Conservation (phyloP, 2,113 vertebrate genomes). For the Malurus alboscapulatus region DNA sequence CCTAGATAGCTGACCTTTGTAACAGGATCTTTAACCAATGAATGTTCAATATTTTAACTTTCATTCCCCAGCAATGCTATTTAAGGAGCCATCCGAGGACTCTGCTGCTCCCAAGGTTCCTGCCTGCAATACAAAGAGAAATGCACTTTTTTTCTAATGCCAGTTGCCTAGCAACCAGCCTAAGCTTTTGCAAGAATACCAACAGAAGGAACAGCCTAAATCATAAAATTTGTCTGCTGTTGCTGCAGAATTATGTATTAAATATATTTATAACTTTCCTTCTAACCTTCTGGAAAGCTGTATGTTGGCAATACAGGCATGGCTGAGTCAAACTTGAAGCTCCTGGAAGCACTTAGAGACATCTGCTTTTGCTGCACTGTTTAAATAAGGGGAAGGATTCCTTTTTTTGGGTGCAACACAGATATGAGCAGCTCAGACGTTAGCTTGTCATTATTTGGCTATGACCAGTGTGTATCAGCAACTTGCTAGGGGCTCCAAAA, state of each 20-base stretch:
- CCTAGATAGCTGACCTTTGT: constrained; percentile 49
- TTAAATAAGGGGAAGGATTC: background rate
- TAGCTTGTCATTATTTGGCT: background rate
- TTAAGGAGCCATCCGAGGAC: constrained; percentile 73
- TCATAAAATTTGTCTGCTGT: constrained; percentile 46
- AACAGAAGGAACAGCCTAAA: constrained; percentile 66
- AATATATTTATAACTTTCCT: constrained; percentile 41
- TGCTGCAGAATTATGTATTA: constrained; percentile 38
- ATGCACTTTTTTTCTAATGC: constrained; percentile 24
- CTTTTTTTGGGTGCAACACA: background rate
- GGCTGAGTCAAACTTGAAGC: constrained; percentile 26
- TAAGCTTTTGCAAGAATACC: constrained; percentile 66
- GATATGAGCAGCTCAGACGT: background rate
- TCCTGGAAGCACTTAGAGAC: constrained; percentile 10
- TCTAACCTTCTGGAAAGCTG: constrained; percentile 51
- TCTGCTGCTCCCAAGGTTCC: constrained; percentile 50
- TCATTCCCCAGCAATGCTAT: constrained; percentile 65
- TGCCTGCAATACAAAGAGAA: constrained; percentile 63
- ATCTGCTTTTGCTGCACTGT: constrained; percentile 2
- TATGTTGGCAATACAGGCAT: background rate
- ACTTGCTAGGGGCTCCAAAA: background rate
- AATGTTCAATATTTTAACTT: constrained; percentile 60
- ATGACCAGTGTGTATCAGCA: background rate
- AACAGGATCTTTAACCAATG: constrained; percentile 51
- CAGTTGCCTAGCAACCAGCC: constrained; percentile 77